Evolutionary conservation across 2,113 vertebrate species (phyloP).

Genomic region (Andinoacara biseriatus): DNA sequence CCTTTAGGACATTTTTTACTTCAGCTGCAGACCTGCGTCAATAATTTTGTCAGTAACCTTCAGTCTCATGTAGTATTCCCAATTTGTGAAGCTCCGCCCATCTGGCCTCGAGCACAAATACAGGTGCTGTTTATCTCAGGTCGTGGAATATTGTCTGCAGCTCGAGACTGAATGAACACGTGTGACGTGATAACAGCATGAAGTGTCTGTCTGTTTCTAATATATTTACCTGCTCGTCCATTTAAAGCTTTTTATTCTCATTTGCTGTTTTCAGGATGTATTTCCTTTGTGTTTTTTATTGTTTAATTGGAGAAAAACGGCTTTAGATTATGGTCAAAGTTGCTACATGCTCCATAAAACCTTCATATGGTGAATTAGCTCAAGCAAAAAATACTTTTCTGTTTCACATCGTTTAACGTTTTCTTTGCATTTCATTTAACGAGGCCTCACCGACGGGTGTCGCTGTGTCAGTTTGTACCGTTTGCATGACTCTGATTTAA

Average conservation of each 20-base stretch:
- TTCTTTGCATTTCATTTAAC: constrained; percentile 30
- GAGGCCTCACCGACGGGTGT: constrained; percentile 16
- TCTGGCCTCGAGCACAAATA: background rate
- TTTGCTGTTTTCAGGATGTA: background rate
- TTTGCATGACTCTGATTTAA: constrained; percentile 81
- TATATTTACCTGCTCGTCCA: background rate
- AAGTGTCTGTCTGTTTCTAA: background rate
- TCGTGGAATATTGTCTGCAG: constrained; percentile 14
- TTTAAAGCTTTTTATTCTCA: background rate
- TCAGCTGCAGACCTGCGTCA: constrained; percentile 16
- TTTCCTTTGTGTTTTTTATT: background rate
- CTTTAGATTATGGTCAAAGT: background rate
- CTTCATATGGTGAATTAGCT: background rate
- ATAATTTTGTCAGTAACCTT: background rate
- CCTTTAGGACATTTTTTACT: background rate
- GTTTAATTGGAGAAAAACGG: background rate
- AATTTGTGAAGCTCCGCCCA: background rate
- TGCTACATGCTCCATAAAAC: background rate
- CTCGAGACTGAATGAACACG: background rate
- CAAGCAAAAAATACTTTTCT: background rate
- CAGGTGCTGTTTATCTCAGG: constrained; percentile 3
- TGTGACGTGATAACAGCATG: constrained; percentile 51
- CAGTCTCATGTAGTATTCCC: background rate
- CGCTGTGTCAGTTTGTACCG: constrained; percentile 32
- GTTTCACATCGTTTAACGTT: background rate